These are phyloP conservation scores for Sceliomorpha sp. DNA, from an alignment of 2,888 invertebrate genomes.

Conservation along the genomic window DNA sequence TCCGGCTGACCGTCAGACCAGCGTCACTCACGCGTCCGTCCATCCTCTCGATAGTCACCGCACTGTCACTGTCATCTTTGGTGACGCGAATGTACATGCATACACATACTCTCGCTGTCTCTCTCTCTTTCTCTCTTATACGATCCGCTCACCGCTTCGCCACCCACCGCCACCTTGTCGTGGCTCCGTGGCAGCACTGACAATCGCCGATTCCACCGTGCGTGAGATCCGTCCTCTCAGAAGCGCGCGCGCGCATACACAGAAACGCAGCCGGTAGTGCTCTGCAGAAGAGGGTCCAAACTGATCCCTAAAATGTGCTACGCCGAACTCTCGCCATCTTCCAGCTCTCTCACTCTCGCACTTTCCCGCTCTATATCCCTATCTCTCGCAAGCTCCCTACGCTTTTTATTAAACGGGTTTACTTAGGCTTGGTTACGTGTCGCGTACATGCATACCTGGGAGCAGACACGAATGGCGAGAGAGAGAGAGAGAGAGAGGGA, in stretches of 20 bases:
- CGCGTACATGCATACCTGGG: neutral
- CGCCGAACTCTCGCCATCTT: slow-evolving; percentile 17
- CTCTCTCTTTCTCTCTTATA: slow-evolving; percentile 12
- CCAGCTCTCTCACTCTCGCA: slow-evolving; percentile 3
- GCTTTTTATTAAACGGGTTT: neutral
- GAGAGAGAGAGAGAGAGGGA: slow-evolving; percentile 12
- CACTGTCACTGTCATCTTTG: slow-evolving; percentile 62
- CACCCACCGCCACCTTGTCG: slow-evolving; percentile 43
- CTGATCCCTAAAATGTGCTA: slow-evolving; percentile 3
- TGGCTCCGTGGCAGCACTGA: slow-evolving; percentile 54
- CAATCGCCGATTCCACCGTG: slow-evolving; percentile 52
- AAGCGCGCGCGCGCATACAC: slow-evolving; percentile 45
- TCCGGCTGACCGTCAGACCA: slow-evolving; percentile 24
- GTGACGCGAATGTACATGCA: slow-evolving; percentile 58
- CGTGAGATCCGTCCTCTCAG: slow-evolving; percentile 48
- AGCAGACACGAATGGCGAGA: slow-evolving; percentile 6
- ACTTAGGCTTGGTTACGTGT: slow-evolving; percentile 2
- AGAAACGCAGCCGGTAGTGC: slow-evolving; percentile 51
- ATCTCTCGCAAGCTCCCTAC: slow-evolving; percentile 10
- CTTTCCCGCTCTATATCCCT: slow-evolving; percentile 4
- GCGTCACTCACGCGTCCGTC: slow-evolving; percentile 30
- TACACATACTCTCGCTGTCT: slow-evolving; percentile 33
- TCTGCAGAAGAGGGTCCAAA: slow-evolving; percentile 11
- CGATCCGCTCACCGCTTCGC: slow-evolving; percentile 24
- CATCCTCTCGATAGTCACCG: slow-evolving; percentile 42